Base-by-base conservation (phyloP, 2,888 invertebrate species). In the Epirrhoe tristata region DNA sequence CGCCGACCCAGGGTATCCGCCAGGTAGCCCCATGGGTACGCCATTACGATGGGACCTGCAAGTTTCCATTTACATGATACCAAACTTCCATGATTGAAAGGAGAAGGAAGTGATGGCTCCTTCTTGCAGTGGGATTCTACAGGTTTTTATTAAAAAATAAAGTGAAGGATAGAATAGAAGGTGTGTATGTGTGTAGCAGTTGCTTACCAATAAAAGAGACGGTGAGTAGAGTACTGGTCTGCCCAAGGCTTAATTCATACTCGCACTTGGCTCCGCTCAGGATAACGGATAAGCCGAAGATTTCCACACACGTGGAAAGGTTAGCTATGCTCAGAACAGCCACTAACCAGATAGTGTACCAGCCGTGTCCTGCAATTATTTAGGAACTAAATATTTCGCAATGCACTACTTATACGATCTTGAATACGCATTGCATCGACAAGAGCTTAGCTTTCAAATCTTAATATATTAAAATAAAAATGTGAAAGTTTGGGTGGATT, bases 161-260 rank as follows among this genome's bases (percentile, higher is more conserved):
- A n/a, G n/a, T n/a, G n/a, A n/a, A n/a, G n/a, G n/a, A n/a, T n/a
- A n/a, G n/a, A 24, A 24, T 2, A 24, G 24, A 24, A 1, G 24
- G 24, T 24, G 24, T 24, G 24, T 24, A 24, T 24, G 24, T n/a
- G n/a, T n/a, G n/a, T n/a, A 24, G 24, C 24, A 24, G 24, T 24
- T 24, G 24, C 24, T 84, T 78, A 95, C 95, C 96, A 50, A 94
- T 78, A 78, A 96, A 94, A 68, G 96, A 95, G 66, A 94, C 92
- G 0, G 96, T 95, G 72, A 95, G 95, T 12, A 96, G 88, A 55
- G 94, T 85, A 17, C 95, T 95, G 74, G 95, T 94, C 77, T 96
- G 92, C 1, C 84, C 82, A 5, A 95, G 94, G 1, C 74, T 74
- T 6, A 87, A 69, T 1, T 77, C 53, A 58, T 85, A 77, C 65